Conservation (phyloP, 2,113 vertebrate genomes). For the Capreolus pygargus region DNA sequence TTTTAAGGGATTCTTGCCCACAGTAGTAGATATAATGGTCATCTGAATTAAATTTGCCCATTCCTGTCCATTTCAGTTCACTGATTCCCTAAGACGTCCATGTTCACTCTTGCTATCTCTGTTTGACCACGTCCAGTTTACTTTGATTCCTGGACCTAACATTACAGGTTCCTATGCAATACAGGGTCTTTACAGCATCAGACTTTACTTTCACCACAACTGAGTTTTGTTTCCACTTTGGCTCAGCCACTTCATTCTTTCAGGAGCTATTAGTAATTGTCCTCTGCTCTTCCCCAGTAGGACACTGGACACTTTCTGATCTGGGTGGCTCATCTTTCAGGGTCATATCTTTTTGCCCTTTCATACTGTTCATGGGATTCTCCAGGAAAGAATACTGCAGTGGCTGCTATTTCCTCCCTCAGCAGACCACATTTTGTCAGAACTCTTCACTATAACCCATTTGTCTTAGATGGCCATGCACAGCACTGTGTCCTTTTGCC, state of each 20-base stretch:
- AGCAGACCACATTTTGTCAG: not conserved
- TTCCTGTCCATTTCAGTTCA: not conserved
- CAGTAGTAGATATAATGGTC: not conserved
- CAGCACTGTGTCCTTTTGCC: not conserved
- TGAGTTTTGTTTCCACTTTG: not conserved
- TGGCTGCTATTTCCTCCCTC: not conserved
- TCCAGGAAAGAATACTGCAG: not conserved
- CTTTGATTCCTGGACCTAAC: not conserved
- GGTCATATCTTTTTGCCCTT: not conserved
- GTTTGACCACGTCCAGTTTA: not conserved
- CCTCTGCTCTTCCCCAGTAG: not conserved
- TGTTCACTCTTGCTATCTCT: not conserved
- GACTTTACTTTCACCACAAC: not conserved
- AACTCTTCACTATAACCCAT: not conserved
- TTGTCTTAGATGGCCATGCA: not conserved
- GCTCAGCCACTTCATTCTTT: not conserved
- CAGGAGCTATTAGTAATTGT: not conserved
- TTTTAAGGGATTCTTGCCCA: not conserved
- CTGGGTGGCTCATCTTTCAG: not conserved
- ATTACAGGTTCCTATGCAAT: not conserved
- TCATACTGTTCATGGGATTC: not conserved
- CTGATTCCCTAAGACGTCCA: not conserved
- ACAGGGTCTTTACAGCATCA: not conserved
- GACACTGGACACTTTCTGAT: not conserved
- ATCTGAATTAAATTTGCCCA: not conserved